A percentile compares a stretch with the other conserved stretches of the same genome.
Conservation (phyloP, 2,113 vertebrate species). For the Peucedramus taeniatus region DNA sequence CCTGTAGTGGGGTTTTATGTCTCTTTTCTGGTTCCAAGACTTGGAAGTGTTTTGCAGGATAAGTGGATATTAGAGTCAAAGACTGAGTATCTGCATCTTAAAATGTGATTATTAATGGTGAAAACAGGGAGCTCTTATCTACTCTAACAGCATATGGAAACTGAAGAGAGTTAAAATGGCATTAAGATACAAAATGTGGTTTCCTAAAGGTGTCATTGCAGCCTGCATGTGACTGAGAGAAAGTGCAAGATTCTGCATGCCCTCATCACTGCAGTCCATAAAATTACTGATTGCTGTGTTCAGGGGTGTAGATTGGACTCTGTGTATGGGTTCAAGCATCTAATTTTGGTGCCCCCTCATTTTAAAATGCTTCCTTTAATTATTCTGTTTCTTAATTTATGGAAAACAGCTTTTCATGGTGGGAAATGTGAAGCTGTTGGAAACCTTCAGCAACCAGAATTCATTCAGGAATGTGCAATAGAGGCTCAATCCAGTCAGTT, state of each 20-base stretch:
- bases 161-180: neutral
- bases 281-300: neutral
- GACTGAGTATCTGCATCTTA: neutral
- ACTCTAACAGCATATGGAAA: neutral
- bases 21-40: slow-evolving; percentile 20
- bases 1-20: neutral
- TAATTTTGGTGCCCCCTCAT: neutral
- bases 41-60: neutral
- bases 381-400: neutral
- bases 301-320: neutral
- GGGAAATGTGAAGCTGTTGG: neutral
- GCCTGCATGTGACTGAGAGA: neutral
- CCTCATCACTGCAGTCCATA: neutral
- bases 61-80: neutral
- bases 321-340: neutral
- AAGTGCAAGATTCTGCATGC: neutral
- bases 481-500: neutral
- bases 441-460: neutral
- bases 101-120: neutral
- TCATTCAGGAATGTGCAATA: neutral
- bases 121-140: neutral
- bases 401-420: neutral
- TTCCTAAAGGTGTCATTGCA: neutral
- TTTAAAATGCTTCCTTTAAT: neutral
- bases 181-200: neutral